Percentiles rank a stretch among this genome's conserved stretches.
These are phyloP conservation scores for Leptarthrus brevirostris DNA, from an alignment of 2,888 invertebrate genomes.

Conservation along the genomic window DNA sequence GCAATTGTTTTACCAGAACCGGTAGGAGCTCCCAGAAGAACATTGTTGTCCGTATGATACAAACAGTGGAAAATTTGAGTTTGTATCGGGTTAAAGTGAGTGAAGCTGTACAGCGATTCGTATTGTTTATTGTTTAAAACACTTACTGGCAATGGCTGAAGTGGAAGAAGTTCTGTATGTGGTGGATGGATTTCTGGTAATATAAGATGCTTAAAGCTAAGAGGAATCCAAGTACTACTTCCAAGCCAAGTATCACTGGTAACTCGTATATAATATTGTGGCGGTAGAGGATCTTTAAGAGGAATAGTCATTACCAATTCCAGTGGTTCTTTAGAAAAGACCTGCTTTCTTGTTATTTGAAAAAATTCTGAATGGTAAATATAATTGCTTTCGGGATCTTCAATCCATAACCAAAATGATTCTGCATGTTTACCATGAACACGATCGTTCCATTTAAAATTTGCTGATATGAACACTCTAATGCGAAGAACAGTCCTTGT, in stretches of 20 bases:
- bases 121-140: conserved; percentile 82
- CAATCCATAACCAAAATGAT: conserved; percentile 98
- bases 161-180: conserved; percentile 90
- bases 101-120: conserved; percentile 87
- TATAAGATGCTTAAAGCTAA: conserved; percentile 87
- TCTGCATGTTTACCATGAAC: conserved; percentile 90
- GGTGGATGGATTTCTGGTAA: conserved; percentile 92
- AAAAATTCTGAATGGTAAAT: conserved; percentile 98
- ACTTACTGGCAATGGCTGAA: conserved; percentile 89
- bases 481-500: conserved; percentile 91
- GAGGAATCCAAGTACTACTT: conserved; percentile 71
- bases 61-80: conserved; percentile 97
- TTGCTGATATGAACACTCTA: conserved; percentile 80
- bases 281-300: conserved; percentile 87
- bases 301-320: conserved; percentile 96
- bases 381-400: conserved; percentile 92
- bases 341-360: conserved; percentile 70
- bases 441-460: conserved; percentile 88
- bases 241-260: conserved; percentile 83
- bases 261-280: conserved; percentile 90
- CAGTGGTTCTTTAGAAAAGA: conserved; percentile 79
- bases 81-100: conserved; percentile 98
- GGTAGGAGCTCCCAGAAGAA: conserved; percentile 84
- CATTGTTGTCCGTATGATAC: conserved; percentile 94
- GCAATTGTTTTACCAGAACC: conserved; percentile 98